A percentile compares a stretch with the other conserved stretches of the same genome.
These are phyloP conservation scores for Poeciliopsis turrubarensis DNA, from an alignment of 2,113 vertebrate species.

Conservation along the genomic window DNA sequence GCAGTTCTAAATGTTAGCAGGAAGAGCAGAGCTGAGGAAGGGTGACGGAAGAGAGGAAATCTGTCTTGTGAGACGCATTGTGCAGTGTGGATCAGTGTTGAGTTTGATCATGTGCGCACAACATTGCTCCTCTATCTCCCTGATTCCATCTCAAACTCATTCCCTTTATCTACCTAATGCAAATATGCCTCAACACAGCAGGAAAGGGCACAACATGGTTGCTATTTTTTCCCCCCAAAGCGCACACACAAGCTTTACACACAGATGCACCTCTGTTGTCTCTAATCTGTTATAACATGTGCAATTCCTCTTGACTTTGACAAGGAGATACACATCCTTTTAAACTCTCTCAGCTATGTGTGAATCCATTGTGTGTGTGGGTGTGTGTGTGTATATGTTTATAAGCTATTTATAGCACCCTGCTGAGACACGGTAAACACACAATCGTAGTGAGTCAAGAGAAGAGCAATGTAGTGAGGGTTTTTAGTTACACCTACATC, in stretches of 20 bases:
- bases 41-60: conserved; percentile 38
- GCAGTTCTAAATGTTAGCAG: conserved; percentile 21
- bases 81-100: conserved; percentile 38
- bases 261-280: conserved; percentile 44
- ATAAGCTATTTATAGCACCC: conserved; percentile 51
- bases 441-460: conserved; percentile 19
- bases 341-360: conserved; percentile 48
- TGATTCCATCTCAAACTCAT: conserved; percentile 67
- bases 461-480: conserved; percentile 8
- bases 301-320: conserved; percentile 61
- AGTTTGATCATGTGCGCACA: conserved; percentile 46
- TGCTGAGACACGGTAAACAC: conserved; percentile 12
- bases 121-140: conserved; percentile 39
- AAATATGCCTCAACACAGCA: conserved; percentile 48
- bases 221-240: conserved; percentile 10
- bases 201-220: conserved; percentile 39
- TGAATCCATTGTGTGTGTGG: conserved; percentile 3
- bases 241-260: conserved; percentile 28
- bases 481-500: conserved; percentile 19
- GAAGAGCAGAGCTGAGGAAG: conserved; percentile 19
- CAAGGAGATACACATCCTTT: conserved; percentile 47
- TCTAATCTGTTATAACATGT: conserved; percentile 54
- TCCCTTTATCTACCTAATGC: conserved; percentile 71
- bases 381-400: conserved; percentile 10
- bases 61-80: conserved; percentile 28